Conservation (phyloP, 2,113 vertebrate species). For the Colaptes auratus region DNA sequence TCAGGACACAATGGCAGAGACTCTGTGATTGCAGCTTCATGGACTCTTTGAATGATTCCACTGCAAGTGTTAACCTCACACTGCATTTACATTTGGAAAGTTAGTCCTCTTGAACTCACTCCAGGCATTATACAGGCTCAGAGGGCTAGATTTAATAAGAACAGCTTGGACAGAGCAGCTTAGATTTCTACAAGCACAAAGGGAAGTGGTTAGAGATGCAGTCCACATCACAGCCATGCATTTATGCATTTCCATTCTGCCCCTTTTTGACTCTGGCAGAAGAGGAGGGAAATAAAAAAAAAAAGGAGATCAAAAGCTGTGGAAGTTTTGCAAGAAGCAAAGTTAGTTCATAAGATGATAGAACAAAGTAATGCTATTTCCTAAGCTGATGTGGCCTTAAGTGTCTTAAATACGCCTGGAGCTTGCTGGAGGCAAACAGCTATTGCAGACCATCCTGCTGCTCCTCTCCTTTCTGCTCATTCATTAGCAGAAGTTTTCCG, state of each 20-base stretch:
- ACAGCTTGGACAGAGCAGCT: conserved; percentile 52
- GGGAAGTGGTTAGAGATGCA: conserved; percentile 38
- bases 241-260: conserved; percentile 53
- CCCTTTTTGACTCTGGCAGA: conserved; percentile 47
- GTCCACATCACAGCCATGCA: conserved; percentile 45
- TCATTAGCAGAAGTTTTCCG: not conserved
- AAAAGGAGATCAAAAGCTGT: conserved; percentile 67
- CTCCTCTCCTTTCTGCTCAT: not conserved
- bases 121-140: conserved; percentile 24
- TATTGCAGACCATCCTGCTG: conserved; percentile 15
- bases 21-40: accelerated
- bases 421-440: conserved; percentile 47
- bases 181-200: conserved; percentile 58
- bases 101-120: conserved; percentile 56
- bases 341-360: conserved; percentile 52
- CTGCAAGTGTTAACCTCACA: not conserved
- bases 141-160: conserved; percentile 55
- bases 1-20: not conserved
- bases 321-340: conserved; percentile 64
- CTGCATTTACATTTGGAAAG: conserved; percentile 55
- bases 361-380: conserved; percentile 69
- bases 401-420: conserved; percentile 50
- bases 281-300: conserved; percentile 3
- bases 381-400: conserved; percentile 53
- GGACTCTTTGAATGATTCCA: not conserved